Evolutionary conservation across 2,113 vertebrate species (phyloP).

Genomic region (Barbus barbus): DNA sequence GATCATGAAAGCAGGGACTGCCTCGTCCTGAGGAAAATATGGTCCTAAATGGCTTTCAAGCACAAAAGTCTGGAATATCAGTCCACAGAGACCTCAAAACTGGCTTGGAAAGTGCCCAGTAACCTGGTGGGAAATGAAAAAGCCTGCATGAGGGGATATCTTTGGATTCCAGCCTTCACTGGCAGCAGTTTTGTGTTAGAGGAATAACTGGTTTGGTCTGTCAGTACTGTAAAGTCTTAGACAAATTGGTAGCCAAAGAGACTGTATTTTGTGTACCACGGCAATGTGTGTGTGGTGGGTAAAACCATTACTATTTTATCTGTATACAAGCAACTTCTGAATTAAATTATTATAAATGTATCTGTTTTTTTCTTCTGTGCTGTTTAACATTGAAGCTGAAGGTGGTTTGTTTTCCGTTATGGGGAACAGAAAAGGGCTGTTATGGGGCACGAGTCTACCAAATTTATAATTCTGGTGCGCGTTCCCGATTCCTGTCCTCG

Average conservation of each 20-base stretch:
- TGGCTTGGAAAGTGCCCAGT: background rate
- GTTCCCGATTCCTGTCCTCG: no score
- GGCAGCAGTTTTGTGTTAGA: conserved; percentile 35
- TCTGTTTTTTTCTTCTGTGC: background rate
- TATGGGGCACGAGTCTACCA: background rate
- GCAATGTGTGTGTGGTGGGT: background rate
- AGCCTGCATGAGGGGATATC: background rate
- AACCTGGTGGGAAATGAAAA: conserved; percentile 8
- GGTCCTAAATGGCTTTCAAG: background rate
- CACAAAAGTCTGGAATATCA: conserved; percentile 6
- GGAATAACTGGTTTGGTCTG: conserved; percentile 17
- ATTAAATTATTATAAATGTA: conserved; percentile 45
- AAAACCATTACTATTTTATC: background rate
- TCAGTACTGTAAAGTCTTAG: conserved; percentile 12
- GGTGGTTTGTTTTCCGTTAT: background rate
- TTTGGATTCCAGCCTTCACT: conserved; percentile 26
- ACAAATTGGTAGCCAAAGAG: conserved; percentile 18
- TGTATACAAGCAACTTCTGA: background rate
- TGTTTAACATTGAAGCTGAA: background rate
- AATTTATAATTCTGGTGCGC: background rate
- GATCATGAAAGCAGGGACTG: conserved; percentile 90
- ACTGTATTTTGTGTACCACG: conserved; percentile 5
- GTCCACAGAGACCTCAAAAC: conserved; percentile 22
- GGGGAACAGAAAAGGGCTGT: background rate
- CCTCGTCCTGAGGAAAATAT: conserved; percentile 74